Conservation (phyloP, 2,113 vertebrate species). For the Poecilia latipinna region DNA sequence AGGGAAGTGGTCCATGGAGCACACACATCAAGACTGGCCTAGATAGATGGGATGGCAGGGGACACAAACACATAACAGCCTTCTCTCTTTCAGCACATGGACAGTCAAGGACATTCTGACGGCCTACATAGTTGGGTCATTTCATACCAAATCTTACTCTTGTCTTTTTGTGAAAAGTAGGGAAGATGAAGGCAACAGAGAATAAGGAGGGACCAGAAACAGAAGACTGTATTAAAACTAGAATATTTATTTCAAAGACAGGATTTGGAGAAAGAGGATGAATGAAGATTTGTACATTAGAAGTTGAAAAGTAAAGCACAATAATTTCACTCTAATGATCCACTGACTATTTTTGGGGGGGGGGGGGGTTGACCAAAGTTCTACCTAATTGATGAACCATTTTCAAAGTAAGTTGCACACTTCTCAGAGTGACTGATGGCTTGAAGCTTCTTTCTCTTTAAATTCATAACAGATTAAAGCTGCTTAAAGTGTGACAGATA, state of each 20-base stretch:
- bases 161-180: slow-evolving; percentile 37
- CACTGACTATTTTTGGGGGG: too few relatives aligned
- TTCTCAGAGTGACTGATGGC: too few relatives aligned
- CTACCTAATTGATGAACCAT: too few relatives aligned
- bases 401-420: too few relatives aligned
- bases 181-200: too few relatives aligned
- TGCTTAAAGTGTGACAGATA: not conserved
- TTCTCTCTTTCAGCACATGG: slow-evolving; percentile 47
- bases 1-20: slow-evolving; percentile 70
- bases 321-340: not conserved
- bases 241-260: not conserved
- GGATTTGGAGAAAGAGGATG: too few relatives aligned
- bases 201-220: not conserved
- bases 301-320: not conserved
- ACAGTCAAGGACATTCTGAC: slow-evolving; percentile 69
- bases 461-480: too few relatives aligned
- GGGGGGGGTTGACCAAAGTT: too few relatives aligned
- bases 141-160: slow-evolving; percentile 47
- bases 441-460: too few relatives aligned
- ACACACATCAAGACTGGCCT: slow-evolving; percentile 73
- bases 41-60: slow-evolving; percentile 70
- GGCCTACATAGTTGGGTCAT: slow-evolving; percentile 69
- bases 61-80: slow-evolving; percentile 47
- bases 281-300: too few relatives aligned
- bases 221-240: not conserved